Evolutionary conservation across 53 echinoderm and acorn worm genomes (phyloP), one percentile per base, ranked within the genome.

Genomic region (Paelopatides confundens): DNA sequence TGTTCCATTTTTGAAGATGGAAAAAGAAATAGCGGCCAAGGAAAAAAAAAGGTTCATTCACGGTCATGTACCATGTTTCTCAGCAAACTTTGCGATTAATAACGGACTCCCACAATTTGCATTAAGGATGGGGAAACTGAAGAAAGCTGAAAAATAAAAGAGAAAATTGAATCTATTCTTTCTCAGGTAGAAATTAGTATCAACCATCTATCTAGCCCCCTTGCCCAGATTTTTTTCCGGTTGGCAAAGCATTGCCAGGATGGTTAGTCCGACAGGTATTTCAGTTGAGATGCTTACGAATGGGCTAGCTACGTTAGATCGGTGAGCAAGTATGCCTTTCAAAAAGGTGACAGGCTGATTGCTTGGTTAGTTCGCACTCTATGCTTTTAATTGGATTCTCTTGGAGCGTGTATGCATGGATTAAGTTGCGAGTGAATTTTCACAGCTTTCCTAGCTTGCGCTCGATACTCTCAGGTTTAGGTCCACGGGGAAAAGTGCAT

Each of bases 301-400:
- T 31, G 79, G 79, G 49, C 79, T 52, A 79, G 79, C 79, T 79
- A 79, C 54, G 79, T 53, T 79, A 79, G 79, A 79, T 63, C 40
- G 84, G 63, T 83, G 84, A 83, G 65, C 84, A 83, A 83, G 84
- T 83, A 65, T 65, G 65, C 84, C 84, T 64, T 83, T 83, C 84
- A 65, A 38, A 46, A 65, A 83, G 84, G 84, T 83, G 84, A 64
- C 84, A 83, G 65, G 36, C 63, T 65, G 84, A 83, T 67, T 76
- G 84, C 63, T 83, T 65, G 84, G 40, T 65, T 64, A 83, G 84
- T 83, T 83, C 84, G 63, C 37, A 83, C 63, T 83, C 84, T 38
- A 38, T 83, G 63, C 63, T 64, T 83, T 83, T 83, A 83, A 83
- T 83, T 83, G 84, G 84, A 83, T 83, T 83, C 84, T 83, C 84